Evolutionary conservation across 2,888 invertebrate species (phyloP), one percentile per base, ranked within the genome.

Genomic region (Ochropleura leucogaster): DNA sequence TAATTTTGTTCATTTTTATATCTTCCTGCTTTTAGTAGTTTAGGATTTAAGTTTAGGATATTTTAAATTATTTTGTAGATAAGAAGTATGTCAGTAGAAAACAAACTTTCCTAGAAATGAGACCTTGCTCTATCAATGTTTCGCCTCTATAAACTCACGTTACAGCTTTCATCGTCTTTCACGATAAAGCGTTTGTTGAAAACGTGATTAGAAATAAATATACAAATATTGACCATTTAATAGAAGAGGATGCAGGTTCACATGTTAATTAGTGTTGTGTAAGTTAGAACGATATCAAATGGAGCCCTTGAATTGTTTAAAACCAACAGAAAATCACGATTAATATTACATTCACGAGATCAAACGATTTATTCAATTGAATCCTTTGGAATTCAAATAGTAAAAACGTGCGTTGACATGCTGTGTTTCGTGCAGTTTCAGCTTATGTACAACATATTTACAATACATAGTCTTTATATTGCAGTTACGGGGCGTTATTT

Each of bases 401-500:
- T n/a, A 12, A 44, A 51, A 49, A 30, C 16, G 42, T 47, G 40
- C 57, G 63, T 64, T 40, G 55, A 62, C 10, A 44, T 67, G 14
- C 18, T 55, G 18, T n/a, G 18, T 57, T 46, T 57, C 64, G 42
- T 72, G 57, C 63, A 67, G 65, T 79, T 72, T 64, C n/a, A 66
- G 9, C n/a, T 47, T 71, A 64, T 77, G 20, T 64, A 66, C 20
- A 20, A 6, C 44, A 44, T 66, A 66, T 51, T n/a, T 77, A 7
- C 66, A 57, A 7, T 67, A 67, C 18, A 79, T 44, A 46, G 18
- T 10, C 20, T 2, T 7, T n/a, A 18, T 7, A n/a, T 20, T 18
- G 12, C 20, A n/a, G 60, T 55, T 12, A 42, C 40, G 46, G 77
- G 80, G 80, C 66, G 73, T 51, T 46, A 44, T 40, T 62, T 51